Base-by-base conservation (phyloP, 2,888 invertebrate genomes). In the Drosophila neutralis region DNA sequence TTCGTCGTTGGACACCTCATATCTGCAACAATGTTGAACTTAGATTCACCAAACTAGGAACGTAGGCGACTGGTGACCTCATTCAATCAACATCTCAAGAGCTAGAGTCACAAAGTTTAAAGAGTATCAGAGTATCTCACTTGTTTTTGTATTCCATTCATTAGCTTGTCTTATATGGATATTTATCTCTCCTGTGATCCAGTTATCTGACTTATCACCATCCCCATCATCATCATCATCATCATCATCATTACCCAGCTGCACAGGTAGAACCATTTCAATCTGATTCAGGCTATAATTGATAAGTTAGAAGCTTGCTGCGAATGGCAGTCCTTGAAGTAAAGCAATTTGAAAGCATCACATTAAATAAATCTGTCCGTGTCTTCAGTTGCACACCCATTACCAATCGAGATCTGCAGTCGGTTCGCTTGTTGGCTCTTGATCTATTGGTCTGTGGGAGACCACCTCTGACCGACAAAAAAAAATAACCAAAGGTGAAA, bases 331-430 rank as follows among this genome's bases (percentile, higher is more conserved):
- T 62, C 75, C 78, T 29, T 65, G 67, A 45, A 59, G 59, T 53
- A 53, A 53, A 69, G 35, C 68, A 69, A 63, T 69, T 66, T 64
- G 48, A 21, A 52, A 59, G 53, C 59, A 76, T 69, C 62, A 49
- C 51, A 73, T 74, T 53, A 62, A 68, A 52, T 65, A 52, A 71
- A 78, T 78, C 59, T 68, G 78, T 78, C 78, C 75, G 75, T 75
- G 75, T 78, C 78, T 78, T 8, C 57, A 29, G 68, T 49, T 63
- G 70, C 57, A 71, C 78, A 69, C 78, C 78, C 78, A 69, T 75
- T 63, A 75, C 78, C 71, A 71, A 71, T 63, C 59, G 62, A 62
- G 58, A 68, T 59, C 69, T 62, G 62, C 62, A 49, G 51, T 49
- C 69, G 6, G 31, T 51, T 56, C 49, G 63, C 64, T 64, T 1